Percentiles rank a stretch among this genome's conserved stretches.
phyloP scores from a whole-genome alignment of 2,888 invertebrate genomes.

The Dysmachus trigonus region DNA sequence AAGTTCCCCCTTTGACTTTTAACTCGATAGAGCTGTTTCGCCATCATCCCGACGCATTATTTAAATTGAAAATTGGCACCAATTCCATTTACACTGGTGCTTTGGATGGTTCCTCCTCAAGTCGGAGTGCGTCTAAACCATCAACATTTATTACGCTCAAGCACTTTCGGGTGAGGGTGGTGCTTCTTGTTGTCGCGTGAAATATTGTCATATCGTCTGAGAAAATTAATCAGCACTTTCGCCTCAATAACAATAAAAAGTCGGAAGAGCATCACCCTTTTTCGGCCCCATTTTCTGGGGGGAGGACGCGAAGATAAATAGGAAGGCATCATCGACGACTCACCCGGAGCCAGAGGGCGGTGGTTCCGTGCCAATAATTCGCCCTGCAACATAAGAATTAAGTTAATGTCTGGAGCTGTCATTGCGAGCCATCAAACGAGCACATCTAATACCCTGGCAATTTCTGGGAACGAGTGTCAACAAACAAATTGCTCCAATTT shows the following conservation, averaged over 20 bases:
- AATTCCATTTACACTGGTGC: background rate
- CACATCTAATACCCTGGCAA: slow-evolving; percentile 44
- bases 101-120: background rate
- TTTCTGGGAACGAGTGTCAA: slow-evolving; percentile 44
- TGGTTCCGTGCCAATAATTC: slow-evolving; percentile 26
- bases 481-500: slow-evolving; percentile 49
- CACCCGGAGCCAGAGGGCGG: background rate
- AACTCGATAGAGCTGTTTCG: background rate
- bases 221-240: slow-evolving; percentile 34
- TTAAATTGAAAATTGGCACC: slow-evolving; percentile 11
- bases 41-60: background rate
- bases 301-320: slow-evolving; percentile 1
- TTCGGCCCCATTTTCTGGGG: background rate
- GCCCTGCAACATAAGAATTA: slow-evolving; percentile 35
- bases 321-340: background rate
- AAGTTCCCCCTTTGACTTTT: background rate
- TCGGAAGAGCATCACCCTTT: slow-evolving; percentile 8
- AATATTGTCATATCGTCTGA: background rate
- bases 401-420: slow-evolving; percentile 44
- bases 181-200: background rate
- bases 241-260: slow-evolving; percentile 24
- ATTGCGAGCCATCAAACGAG: slow-evolving; percentile 42
- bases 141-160: slow-evolving; percentile 9
- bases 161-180: background rate
- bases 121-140: background rate